Evolutionary conservation across 2,888 invertebrate species (phyloP).

Genomic region (Andricus quercusramuli): DNA sequence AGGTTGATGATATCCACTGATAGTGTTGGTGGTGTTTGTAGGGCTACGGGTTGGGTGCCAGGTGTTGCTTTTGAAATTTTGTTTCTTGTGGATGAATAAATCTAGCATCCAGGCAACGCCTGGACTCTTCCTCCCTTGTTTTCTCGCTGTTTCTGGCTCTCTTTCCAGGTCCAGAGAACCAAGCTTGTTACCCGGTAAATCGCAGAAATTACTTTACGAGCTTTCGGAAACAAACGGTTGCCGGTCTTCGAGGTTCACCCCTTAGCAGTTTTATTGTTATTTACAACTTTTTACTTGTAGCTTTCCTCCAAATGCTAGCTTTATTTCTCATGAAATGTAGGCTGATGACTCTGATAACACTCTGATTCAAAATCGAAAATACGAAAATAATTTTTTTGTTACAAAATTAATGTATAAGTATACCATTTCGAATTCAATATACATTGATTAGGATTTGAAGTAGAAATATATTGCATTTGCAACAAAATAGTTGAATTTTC

Average conservation of each 20-base stretch:
- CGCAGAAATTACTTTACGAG: conserved; percentile 54
- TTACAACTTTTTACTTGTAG: conserved; percentile 5
- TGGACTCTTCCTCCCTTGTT: not conserved
- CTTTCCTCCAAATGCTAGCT: conserved; percentile 13
- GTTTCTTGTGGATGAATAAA: conserved; percentile 65
- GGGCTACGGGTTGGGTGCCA: conserved; percentile 53
- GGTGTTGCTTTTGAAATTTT: conserved; percentile 65
- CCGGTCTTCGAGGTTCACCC: conserved; percentile 7
- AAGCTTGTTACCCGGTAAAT: conserved; percentile 49
- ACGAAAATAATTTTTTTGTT: too few species aligned
- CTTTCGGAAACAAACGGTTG: conserved; percentile 11
- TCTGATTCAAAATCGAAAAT: not conserved
- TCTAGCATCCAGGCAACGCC: conserved; percentile 53
- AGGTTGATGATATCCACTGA: conserved; percentile 41
- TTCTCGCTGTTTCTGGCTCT: not conserved
- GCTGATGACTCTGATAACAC: not conserved
- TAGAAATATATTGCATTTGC: too few species aligned
- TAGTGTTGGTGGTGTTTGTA: conserved; percentile 24
- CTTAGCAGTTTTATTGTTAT: conserved; percentile 14
- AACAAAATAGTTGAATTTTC: too few species aligned
- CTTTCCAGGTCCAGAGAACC: conserved; percentile 10
- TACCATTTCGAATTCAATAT: too few species aligned
- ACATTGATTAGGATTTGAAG: too few species aligned
- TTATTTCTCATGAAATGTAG: not conserved
- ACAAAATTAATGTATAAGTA: too few species aligned